Percentiles rank a stretch among this genome's conserved stretches.
Evolutionary conservation across 2,888 invertebrate species (phyloP).

Genomic region (Carcina quercana): DNA sequence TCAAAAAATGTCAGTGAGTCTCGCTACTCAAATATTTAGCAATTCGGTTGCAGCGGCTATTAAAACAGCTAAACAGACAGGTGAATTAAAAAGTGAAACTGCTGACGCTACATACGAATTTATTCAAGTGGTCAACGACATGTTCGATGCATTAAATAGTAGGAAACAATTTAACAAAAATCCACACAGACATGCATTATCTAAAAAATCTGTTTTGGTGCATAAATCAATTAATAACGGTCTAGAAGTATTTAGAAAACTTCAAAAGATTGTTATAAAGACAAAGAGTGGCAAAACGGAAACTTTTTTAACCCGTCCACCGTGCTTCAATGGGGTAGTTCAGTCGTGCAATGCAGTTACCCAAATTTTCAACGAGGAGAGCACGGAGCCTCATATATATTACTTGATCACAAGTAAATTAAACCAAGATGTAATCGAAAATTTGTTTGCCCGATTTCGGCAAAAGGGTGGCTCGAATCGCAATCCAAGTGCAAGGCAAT

Average conservation of each 20-base stretch:
- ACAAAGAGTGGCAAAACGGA: background rate
- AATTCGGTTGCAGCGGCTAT: constrained; percentile 12
- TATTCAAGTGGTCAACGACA: constrained; percentile 8
- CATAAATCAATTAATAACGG: background rate
- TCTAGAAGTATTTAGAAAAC: background rate
- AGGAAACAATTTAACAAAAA: constrained; percentile 4
- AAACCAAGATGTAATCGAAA: constrained; percentile 16
- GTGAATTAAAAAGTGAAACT: constrained; percentile 10
- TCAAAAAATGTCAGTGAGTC: constrained; percentile 12
- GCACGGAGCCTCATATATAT: constrained; percentile 2
- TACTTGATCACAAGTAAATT: constrained; percentile 13
- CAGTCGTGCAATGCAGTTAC: constrained; percentile 4
- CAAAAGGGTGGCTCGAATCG: constrained; percentile 12
- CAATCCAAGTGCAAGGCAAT: constrained; percentile 11
- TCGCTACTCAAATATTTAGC: constrained; percentile 13
- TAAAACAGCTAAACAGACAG: constrained; percentile 5
- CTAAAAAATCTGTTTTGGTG: background rate
- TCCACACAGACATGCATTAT: constrained; percentile 8
- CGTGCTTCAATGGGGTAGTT: constrained; percentile 5
- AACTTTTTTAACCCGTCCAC: constrained; percentile 5
- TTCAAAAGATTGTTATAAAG: constrained; percentile 1
- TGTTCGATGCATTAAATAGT: constrained; percentile 6
- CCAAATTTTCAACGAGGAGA: constrained; percentile 6
- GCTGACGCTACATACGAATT: constrained; percentile 11
- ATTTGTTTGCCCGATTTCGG: constrained; percentile 13